Conservation (phyloP, 2,797 vertebrate species). For the Helostoma temminkii region DNA sequence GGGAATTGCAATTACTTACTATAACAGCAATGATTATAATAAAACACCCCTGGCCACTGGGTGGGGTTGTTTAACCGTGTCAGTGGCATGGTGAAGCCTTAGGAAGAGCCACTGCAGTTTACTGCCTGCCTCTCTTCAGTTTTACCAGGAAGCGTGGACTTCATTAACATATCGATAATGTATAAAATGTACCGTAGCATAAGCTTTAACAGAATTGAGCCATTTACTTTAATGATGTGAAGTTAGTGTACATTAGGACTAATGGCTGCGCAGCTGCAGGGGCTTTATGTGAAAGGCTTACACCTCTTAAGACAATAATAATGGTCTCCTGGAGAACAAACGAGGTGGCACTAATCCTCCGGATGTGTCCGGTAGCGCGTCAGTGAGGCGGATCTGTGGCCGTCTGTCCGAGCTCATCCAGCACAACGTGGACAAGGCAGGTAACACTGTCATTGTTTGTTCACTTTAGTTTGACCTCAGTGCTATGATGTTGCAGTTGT, state of each 20-base stretch:
- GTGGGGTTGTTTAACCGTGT: conserved; percentile 53
- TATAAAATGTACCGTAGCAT: conserved; percentile 11
- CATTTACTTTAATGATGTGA: conserved; percentile 12
- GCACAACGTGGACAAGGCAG: conserved; percentile 73
- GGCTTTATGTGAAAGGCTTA: conserved; percentile 72
- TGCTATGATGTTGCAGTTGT: not conserved
- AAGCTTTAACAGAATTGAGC: not conserved
- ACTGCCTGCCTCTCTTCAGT: not conserved
- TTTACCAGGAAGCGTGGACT: not conserved
- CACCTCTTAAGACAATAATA: conserved; percentile 62
- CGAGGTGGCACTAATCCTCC: conserved; percentile 60
- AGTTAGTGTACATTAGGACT: conserved; percentile 40
- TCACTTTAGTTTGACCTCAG: conserved; percentile 13
- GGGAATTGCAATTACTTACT: too few species aligned
- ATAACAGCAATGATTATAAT: not conserved
- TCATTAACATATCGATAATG: not conserved
- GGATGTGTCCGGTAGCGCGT: conserved; percentile 67
- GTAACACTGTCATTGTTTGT: conserved; percentile 63
- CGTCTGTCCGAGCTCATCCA: conserved; percentile 60
- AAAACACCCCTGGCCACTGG: conserved; percentile 23
- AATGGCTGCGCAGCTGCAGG: conserved; percentile 47
- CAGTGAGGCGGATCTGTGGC: conserved; percentile 50
- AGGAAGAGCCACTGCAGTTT: not conserved
- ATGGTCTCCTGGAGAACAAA: conserved; percentile 66
- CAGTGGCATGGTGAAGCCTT: not conserved